Evolutionary conservation across 2,888 invertebrate species (phyloP).

Genomic region (Polydrusus cervinus): DNA sequence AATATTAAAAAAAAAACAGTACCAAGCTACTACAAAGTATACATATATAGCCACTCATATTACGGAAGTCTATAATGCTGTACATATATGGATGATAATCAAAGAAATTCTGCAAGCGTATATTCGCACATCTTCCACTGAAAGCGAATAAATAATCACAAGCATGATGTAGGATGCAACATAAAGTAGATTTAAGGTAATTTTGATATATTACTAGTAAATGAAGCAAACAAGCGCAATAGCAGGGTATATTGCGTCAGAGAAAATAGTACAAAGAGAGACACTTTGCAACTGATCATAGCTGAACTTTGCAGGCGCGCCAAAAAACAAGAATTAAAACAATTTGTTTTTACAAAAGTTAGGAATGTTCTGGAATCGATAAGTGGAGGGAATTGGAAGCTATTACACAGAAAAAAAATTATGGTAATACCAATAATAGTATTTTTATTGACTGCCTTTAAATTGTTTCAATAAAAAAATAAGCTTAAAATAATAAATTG

Average conservation of each 20-base stretch:
- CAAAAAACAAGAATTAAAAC: no score
- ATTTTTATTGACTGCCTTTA: no score
- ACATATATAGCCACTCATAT: constrained; percentile 9
- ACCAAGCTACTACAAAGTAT: constrained; percentile 4
- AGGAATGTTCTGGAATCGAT: no score
- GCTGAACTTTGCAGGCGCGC: no score
- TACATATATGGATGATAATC: constrained; percentile 20
- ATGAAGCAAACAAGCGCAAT: constrained; percentile 8
- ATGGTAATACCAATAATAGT: no score
- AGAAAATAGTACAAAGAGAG: background rate
- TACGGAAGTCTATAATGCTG: constrained; percentile 14
- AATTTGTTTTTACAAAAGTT: no score
- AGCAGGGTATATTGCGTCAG: background rate
- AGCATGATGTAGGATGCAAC: constrained; percentile 3
- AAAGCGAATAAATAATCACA: constrained; percentile 37
- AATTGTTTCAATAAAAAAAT: no score
- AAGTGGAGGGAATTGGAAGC: no score
- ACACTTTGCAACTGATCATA: no score
- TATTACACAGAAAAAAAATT: no score
- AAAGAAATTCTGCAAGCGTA: constrained; percentile 27
- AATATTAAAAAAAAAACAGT: background rate
- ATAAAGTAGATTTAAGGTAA: constrained; percentile 23
- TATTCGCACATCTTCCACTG: constrained; percentile 10
- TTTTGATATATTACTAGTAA: constrained; percentile 22
- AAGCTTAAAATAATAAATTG: no score